These are phyloP conservation scores for Onthophagus taurus DNA, from an alignment of 1,140 invertebrate species.

Conservation along the genomic window DNA sequence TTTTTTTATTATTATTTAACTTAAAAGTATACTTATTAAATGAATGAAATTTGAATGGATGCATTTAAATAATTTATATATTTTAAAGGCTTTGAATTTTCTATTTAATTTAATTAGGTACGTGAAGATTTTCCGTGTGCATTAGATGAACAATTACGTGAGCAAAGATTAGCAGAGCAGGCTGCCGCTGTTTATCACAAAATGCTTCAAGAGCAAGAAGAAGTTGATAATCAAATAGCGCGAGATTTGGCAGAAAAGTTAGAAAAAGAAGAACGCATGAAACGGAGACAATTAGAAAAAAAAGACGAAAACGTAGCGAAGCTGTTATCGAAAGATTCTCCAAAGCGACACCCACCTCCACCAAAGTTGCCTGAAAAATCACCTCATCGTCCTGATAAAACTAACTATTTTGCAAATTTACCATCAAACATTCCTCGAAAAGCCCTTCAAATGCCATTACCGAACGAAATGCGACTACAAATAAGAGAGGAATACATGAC, in stretches of 20 bases:
- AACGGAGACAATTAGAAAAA: constrained; percentile 41
- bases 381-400: constrained; percentile 16
- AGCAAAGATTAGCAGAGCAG: constrained; percentile 54
- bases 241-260: constrained; percentile 54
- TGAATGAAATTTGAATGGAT: too few relatives aligned
- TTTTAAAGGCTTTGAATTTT: too few relatives aligned
- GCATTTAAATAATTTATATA: too few relatives aligned
- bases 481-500: constrained; percentile 19
- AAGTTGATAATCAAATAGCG: constrained; percentile 58
- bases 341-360: constrained; percentile 13
- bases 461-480: constrained; percentile 29
- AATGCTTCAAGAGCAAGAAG: constrained; percentile 56
- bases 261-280: constrained; percentile 49
- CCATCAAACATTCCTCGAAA: constrained; percentile 26
- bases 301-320: constrained; percentile 41
- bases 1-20: too few relatives aligned
- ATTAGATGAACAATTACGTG: constrained; percentile 68
- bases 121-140: constrained; percentile 82
- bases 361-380: constrained; percentile 15
- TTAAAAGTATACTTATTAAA: too few relatives aligned
- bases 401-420: constrained; percentile 19
- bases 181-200: constrained; percentile 51
- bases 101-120: constrained; percentile 45
- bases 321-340: constrained; percentile 25
- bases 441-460: constrained; percentile 27